A percentile compares a stretch with the other conserved stretches of the same genome.
Evolutionary conservation across 1,140 invertebrate genomes (phyloP).

Genomic region (Macrobrachium nipponense): DNA sequence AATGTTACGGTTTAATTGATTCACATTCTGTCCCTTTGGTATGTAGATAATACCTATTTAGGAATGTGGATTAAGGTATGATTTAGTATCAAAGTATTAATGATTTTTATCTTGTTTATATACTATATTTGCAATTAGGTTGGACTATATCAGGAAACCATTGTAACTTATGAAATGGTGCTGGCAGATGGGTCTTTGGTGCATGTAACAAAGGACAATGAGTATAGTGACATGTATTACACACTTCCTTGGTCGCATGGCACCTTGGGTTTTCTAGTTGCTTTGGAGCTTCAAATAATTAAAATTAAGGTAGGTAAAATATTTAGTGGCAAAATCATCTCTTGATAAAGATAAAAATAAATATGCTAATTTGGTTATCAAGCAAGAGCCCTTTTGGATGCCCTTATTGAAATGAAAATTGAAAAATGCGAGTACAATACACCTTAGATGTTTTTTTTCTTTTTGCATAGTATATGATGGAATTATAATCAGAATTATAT

Average conservation of each 20-base stretch:
- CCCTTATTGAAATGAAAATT: too few relatives aligned
- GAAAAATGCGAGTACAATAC: too few relatives aligned
- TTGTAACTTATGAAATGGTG: conserved; percentile 72
- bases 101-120: not conserved
- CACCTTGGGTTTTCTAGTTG: conserved; percentile 73
- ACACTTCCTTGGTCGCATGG: conserved; percentile 74
- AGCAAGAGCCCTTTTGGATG: too few relatives aligned
- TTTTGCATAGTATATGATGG: not conserved
- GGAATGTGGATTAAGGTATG: too few relatives aligned
- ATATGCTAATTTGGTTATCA: too few relatives aligned
- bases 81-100: not conserved
- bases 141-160: conserved; percentile 73
- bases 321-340: too few relatives aligned
- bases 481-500: not conserved
- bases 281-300: conserved; percentile 71
- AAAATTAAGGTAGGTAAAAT: conserved; percentile 59
- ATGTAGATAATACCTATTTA: too few relatives aligned
- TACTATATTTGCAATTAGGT: conserved; percentile 59
- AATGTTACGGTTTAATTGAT: conserved; percentile 60
- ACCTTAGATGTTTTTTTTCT: not conserved
- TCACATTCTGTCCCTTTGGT: conserved; percentile 68
- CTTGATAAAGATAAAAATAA: too few relatives aligned
- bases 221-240: conserved; percentile 71
- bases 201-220: conserved; percentile 69
- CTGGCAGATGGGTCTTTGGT: conserved; percentile 71